A percentile compares a stretch with the other conserved stretches of the same genome.
Evolutionary conservation across 2,113 vertebrate species (phyloP).

Genomic region (Triplophysa tibetana): DNA sequence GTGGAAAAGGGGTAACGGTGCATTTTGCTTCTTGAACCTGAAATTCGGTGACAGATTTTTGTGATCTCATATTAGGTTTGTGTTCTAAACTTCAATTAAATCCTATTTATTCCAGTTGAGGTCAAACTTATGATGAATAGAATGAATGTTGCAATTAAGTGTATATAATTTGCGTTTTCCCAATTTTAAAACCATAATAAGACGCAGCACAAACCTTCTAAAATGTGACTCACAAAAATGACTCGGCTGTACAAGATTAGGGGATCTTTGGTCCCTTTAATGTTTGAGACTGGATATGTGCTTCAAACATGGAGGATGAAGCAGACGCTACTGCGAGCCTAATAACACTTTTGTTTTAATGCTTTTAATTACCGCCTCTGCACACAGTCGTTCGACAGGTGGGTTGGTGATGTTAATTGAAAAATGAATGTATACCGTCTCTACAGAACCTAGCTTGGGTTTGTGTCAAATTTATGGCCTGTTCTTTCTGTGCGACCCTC

Average conservation of each 20-base stretch:
- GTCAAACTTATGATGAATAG: neutral
- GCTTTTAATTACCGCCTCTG: slow-evolving; percentile 21
- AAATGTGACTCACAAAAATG: slow-evolving; percentile 51
- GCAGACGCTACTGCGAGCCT: slow-evolving; percentile 37
- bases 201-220: slow-evolving; percentile 30
- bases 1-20: slow-evolving; percentile 17
- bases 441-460: neutral
- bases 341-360: slow-evolving; percentile 38
- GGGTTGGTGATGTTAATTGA: slow-evolving; percentile 22
- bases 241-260: slow-evolving; percentile 37
- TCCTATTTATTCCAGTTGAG: neutral
- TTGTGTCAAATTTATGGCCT: neutral
- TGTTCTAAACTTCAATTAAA: neutral
- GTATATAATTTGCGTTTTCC: neutral
- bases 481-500: neutral
- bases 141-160: neutral
- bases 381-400: slow-evolving; percentile 12
- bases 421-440: neutral
- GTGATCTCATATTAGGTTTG: slow-evolving; percentile 38
- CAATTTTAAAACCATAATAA: neutral
- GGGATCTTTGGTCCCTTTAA: slow-evolving; percentile 41
- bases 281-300: slow-evolving; percentile 47
- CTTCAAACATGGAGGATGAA: slow-evolving; percentile 49
- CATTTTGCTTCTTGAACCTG: slow-evolving; percentile 21
- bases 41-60: slow-evolving; percentile 36